A percentile compares a stretch with the other conserved stretches of the same genome.
These are phyloP conservation scores for Pomacea maculata DNA, from an alignment of 1,140 invertebrate genomes.

Conservation along the genomic window DNA sequence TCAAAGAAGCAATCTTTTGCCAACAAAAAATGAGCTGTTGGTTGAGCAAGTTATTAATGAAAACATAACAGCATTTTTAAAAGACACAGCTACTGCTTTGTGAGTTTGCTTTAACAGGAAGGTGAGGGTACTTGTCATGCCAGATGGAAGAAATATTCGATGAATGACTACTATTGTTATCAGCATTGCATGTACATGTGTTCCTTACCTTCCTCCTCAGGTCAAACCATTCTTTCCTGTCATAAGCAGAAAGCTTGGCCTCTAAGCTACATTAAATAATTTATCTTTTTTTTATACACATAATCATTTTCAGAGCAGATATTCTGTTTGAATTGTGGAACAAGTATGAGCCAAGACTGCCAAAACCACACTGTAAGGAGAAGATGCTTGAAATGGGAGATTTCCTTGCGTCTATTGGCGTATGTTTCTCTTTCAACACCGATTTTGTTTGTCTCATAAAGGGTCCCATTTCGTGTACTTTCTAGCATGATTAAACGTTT, in stretches of 20 bases:
- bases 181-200: background rate
- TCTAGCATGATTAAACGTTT: too few species aligned
- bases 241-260: background rate
- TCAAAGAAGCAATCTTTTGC: too few species aligned
- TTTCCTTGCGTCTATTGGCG: slow-evolving; percentile 57
- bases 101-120: too few species aligned
- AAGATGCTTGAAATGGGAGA: slow-evolving; percentile 63
- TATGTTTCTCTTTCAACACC: slow-evolving; percentile 23
- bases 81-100: too few species aligned
- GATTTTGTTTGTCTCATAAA: too few species aligned
- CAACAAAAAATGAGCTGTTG: too few species aligned
- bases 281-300: background rate
- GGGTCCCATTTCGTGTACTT: too few species aligned
- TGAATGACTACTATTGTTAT: background rate
- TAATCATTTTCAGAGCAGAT: slow-evolving; percentile 49
- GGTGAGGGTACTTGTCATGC: background rate
- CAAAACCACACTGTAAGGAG: slow-evolving; percentile 55
- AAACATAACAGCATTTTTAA: too few species aligned
- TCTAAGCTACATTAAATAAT: background rate
- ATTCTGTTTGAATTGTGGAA: slow-evolving; percentile 65
- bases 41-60: too few species aligned
- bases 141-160: background rate
- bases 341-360: slow-evolving; percentile 62
- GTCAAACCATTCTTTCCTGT: background rate
- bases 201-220: background rate